phyloP scores from a whole-genome alignment of 1,140 invertebrate species.

The Coelopa frigida region DNA sequence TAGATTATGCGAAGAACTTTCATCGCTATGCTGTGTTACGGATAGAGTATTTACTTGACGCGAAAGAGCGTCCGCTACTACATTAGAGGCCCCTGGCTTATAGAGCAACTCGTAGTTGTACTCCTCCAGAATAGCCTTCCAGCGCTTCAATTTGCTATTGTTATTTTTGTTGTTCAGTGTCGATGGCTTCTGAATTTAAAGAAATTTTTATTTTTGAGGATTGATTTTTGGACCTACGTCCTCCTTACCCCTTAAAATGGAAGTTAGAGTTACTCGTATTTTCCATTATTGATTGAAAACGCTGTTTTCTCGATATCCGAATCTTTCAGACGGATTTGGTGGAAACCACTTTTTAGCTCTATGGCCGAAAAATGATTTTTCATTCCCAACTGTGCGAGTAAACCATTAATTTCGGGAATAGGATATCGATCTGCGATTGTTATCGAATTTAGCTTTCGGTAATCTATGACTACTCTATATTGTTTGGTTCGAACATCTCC shows the following conservation, averaged over 20 bases:
- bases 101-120: slow-evolving; percentile 6
- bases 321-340: slow-evolving; percentile 34
- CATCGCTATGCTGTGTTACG: neutral
- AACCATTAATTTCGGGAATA: slow-evolving; percentile 47
- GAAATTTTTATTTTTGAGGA: slow-evolving; percentile 4
- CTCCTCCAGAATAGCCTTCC: slow-evolving; percentile 6
- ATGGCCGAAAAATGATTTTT: slow-evolving; percentile 43
- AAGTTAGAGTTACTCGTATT: slow-evolving; percentile 36
- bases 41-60: neutral
- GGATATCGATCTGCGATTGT: slow-evolving; percentile 46
- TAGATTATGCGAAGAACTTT: slow-evolving; percentile 3
- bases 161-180: slow-evolving; percentile 8
- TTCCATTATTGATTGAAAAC: slow-evolving; percentile 11
- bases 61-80: slow-evolving; percentile 8
- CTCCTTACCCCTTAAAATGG: slow-evolving; percentile 20
- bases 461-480: slow-evolving; percentile 36
- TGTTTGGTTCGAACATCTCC: slow-evolving; percentile 31
- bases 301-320: slow-evolving; percentile 2
- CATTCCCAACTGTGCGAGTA: slow-evolving; percentile 43
- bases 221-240: neutral
- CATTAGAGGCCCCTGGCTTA: slow-evolving; percentile 3
- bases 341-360: slow-evolving; percentile 47
- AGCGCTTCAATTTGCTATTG: slow-evolving; percentile 6
- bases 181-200: slow-evolving; percentile 14
- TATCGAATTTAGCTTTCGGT: slow-evolving; percentile 31